Base-by-base conservation (phyloP, 2,113 vertebrate species). In the Columbina picui region DNA sequence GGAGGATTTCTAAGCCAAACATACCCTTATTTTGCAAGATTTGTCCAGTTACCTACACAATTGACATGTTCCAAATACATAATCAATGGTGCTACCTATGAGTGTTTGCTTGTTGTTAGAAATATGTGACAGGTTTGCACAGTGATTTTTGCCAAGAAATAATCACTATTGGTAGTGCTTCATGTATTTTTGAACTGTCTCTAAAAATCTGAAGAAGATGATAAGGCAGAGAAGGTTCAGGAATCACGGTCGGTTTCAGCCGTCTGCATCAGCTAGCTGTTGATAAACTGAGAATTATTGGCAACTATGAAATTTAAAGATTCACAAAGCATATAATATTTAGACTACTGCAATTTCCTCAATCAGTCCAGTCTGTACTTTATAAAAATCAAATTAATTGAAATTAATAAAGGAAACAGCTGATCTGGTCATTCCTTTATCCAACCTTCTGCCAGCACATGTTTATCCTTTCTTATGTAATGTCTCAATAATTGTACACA, bases 251-350 rank as follows among this genome's bases (percentile, higher is more conserved):
- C 43, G 18, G 43, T 45, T 91, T 69, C 10, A 4, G 56, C 64
- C 83, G 77, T 80, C 27, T 20, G 75, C 34, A 47, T 34, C 67
- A 56, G 85, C 6, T 84, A 75, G 49, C 27, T 65, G 30, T 52
- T 89, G 71, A 88, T 59, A 70, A 80, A 87, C 81, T 50, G 56
- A 63, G 45, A 87, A 77, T 91, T 96, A 93, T 68, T 80, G 60
- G 47, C 80, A 95, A 43, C 53, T 80, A 39, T 61, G 73, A 90
- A 87, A 61, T 68, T 4, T 57, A 57, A 36, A 92, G 81, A 56
- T 67, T 64, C 75, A 69, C 88, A 17, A 7, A 52, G n/a, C 63
- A 60, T 43, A 34, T 91, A 45, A 60, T 69, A 53, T 75, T 93
- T 70, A 79, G 70, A 71, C 34, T 74, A 67, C 32, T 87, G 27